Evolutionary conservation across 2,113 vertebrate species (phyloP).

Genomic region (Gracilinanus agilis): DNA sequence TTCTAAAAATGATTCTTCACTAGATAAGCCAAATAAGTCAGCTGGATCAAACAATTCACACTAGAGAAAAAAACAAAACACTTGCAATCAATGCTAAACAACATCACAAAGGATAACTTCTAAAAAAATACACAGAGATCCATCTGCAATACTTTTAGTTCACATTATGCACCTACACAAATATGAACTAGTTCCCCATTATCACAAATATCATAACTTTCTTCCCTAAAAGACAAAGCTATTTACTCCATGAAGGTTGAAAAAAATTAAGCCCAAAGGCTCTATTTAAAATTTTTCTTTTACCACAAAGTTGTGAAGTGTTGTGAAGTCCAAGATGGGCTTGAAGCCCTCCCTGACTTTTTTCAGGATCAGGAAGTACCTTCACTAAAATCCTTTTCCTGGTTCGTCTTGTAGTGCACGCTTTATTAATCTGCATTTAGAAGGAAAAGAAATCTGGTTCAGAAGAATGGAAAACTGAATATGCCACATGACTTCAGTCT

Average conservation of each 20-base stretch:
- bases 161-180: slow-evolving; percentile 65
- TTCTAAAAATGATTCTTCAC: slow-evolving; percentile 20
- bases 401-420: slow-evolving; percentile 79
- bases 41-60: background rate
- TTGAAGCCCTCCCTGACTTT: slow-evolving; percentile 85
- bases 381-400: slow-evolving; percentile 85
- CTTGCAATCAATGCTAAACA: slow-evolving; percentile 63
- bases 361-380: slow-evolving; percentile 81
- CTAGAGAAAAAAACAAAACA: slow-evolving; percentile 57
- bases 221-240: slow-evolving; percentile 75
- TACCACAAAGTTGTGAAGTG: slow-evolving; percentile 83
- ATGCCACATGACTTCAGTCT: slow-evolving; percentile 69
- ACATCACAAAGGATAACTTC: slow-evolving; percentile 56
- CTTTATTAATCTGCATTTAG: slow-evolving; percentile 86
- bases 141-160: slow-evolving; percentile 48
- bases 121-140: slow-evolving; percentile 57
- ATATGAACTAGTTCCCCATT: slow-evolving; percentile 56
- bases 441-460: slow-evolving; percentile 82
- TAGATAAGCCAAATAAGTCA: background rate
- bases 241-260: slow-evolving; percentile 74
- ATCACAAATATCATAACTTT: slow-evolving; percentile 62
- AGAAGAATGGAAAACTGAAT: slow-evolving; percentile 80
- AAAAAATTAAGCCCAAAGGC: slow-evolving; percentile 79
- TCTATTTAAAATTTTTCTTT: slow-evolving; percentile 83
- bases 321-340: slow-evolving; percentile 84